Conservation (phyloP, 2,888 invertebrate genomes). For the Scaptomyza tumidula region DNA sequence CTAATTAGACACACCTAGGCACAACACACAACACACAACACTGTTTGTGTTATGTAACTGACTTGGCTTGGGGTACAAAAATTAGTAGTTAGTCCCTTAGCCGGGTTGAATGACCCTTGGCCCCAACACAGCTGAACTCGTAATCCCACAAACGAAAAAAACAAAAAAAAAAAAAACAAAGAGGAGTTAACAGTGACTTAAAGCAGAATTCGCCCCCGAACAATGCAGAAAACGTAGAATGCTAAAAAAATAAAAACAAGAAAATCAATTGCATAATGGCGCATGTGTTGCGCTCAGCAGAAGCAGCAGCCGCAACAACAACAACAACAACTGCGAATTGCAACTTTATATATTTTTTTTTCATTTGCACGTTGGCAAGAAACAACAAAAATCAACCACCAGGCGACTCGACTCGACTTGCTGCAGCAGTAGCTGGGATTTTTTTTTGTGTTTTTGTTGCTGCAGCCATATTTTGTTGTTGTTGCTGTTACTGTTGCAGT, state of each 20-base stretch:
- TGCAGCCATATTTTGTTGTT: conserved; percentile 66
- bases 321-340: conserved; percentile 53
- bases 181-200: conserved; percentile 19
- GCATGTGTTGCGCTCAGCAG: conserved; percentile 74
- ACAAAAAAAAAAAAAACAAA: conserved; percentile 7
- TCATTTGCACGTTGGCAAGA: conserved; percentile 55
- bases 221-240: conserved; percentile 46
- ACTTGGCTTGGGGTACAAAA: conserved; percentile 24
- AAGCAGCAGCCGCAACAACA: conserved; percentile 28
- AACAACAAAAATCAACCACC: conserved; percentile 63
- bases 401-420: conserved; percentile 60
- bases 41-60: conserved; percentile 24
- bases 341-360: conserved; percentile 73
- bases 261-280: conserved; percentile 82
- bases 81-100: conserved; percentile 66
- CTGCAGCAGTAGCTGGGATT: conserved; percentile 58
- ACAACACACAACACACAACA: neutral
- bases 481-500: conserved; percentile 52
- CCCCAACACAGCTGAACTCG: conserved; percentile 31
- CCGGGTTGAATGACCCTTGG: conserved; percentile 66
- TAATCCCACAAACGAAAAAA: conserved; percentile 28
- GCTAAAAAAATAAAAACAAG: conserved; percentile 43
- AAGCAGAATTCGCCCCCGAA: conserved; percentile 57
- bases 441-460: conserved; percentile 60
- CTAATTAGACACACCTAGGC: conserved; percentile 70